phyloP scores from a whole-genome alignment of 2,113 vertebrate species.

The Cervus canadensis region DNA sequence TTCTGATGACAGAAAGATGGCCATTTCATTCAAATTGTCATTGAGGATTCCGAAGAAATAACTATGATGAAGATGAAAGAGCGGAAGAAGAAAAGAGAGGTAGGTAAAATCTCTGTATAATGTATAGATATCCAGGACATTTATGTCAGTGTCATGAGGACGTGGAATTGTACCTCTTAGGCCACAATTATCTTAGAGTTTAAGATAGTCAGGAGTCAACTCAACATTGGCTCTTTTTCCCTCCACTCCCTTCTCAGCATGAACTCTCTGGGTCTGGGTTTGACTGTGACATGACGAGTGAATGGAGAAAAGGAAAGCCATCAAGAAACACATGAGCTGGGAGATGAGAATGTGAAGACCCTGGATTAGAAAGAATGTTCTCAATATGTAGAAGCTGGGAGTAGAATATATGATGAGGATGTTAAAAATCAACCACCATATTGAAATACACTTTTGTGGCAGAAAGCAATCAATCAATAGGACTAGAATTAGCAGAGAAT shows the following conservation, averaged over 20 bases:
- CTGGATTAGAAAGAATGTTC: background rate
- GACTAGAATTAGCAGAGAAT: background rate
- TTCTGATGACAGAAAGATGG: background rate
- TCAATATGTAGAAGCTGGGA: background rate
- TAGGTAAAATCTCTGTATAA: background rate
- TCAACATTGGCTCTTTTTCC: background rate
- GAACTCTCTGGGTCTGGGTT: background rate
- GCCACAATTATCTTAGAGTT: background rate
- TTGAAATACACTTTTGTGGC: background rate
- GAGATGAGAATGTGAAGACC: background rate
- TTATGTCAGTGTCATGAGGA: background rate
- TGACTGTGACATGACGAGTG: background rate
- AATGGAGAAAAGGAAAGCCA: background rate
- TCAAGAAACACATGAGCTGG: background rate
- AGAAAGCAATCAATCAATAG: background rate
- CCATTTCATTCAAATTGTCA: accelerated
- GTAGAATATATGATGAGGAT: background rate
- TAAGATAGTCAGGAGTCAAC: background rate
- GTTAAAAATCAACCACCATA: background rate
- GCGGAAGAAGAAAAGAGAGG: background rate
- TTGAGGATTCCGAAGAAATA: accelerated
- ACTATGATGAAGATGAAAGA: accelerated
- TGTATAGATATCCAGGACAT: background rate
- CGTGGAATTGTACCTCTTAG: background rate
- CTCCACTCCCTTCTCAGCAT: too few relatives aligned